Evolutionary conservation across 2,888 invertebrate species (phyloP).

Genomic region (Brachylomia viminalis): DNA sequence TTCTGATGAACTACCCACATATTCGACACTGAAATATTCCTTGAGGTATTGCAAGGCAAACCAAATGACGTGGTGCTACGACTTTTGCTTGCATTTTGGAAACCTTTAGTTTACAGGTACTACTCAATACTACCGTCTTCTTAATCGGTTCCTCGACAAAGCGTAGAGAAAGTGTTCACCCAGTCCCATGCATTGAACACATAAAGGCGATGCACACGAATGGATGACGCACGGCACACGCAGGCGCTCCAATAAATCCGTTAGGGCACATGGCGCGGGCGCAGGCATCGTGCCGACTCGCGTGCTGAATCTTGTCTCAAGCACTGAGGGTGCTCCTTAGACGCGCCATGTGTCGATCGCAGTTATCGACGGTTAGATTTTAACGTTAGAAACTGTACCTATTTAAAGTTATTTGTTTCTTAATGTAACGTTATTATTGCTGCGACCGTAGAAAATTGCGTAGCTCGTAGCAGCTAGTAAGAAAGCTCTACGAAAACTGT

Average conservation of each 20-base stretch:
- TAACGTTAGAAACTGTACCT: conserved; percentile 1
- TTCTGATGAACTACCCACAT: not conserved
- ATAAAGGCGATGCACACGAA: conserved; percentile 66
- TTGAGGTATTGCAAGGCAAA: not conserved
- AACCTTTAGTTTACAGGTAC: not conserved
- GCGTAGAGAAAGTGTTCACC: conserved; percentile 58
- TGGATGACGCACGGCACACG: conserved; percentile 78
- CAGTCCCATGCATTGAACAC: conserved; percentile 38
- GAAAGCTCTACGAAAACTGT: not conserved
- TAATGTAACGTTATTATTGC: not conserved
- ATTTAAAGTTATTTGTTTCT: not conserved
- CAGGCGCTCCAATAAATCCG: conserved; percentile 87
- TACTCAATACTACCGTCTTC: not conserved
- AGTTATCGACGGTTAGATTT: conserved; percentile 66
- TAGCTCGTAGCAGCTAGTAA: conserved; percentile 17
- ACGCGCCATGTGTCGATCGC: conserved; percentile 55
- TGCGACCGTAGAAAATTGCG: not conserved
- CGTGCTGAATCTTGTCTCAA: conserved; percentile 85
- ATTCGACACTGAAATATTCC: not conserved
- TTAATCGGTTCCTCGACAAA: not conserved
- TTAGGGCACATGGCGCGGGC: conserved; percentile 86
- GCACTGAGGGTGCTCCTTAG: conserved; percentile 80
- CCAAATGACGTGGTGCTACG: not conserved
- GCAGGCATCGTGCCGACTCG: conserved; percentile 72
- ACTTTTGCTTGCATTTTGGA: not conserved